Conservation (phyloP, 2,113 vertebrate genomes). For the Toxotes chatareus region DNA sequence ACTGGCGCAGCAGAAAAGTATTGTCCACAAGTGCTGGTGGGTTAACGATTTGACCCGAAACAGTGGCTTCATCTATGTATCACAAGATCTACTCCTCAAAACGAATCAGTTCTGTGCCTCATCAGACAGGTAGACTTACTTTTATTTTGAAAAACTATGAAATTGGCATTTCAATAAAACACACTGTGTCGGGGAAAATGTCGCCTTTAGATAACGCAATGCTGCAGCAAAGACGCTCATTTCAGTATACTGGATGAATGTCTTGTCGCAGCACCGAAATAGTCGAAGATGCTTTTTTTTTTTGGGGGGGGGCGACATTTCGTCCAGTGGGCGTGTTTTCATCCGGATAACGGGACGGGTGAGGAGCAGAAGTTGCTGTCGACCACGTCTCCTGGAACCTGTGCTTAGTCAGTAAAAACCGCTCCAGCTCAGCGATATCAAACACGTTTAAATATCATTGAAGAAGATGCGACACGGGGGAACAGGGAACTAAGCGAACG, state of each 20-base stretch:
- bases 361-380: conserved; percentile 10
- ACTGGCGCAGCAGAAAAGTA: neutral
- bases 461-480: neutral
- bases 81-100: too few species aligned
- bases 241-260: neutral
- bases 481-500: neutral
- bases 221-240: conserved; percentile 28
- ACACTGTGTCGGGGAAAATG: too few species aligned
- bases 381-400: neutral
- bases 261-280: conserved; percentile 44
- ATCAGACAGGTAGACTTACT: neutral
- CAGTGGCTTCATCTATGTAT: neutral
- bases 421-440: neutral
- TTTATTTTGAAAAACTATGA: neutral
- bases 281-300: conserved; percentile 49
- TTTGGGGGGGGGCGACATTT: neutral
- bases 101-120: neutral
- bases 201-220: neutral
- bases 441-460: neutral
- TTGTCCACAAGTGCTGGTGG: neutral
- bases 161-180: neutral
- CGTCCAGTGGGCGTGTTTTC: conserved; percentile 71
- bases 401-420: neutral
- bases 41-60: neutral
- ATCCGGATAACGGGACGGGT: conserved; percentile 64